Evolutionary conservation across 2,888 invertebrate species (phyloP).

Genomic region (Tenthredo mesomela): DNA sequence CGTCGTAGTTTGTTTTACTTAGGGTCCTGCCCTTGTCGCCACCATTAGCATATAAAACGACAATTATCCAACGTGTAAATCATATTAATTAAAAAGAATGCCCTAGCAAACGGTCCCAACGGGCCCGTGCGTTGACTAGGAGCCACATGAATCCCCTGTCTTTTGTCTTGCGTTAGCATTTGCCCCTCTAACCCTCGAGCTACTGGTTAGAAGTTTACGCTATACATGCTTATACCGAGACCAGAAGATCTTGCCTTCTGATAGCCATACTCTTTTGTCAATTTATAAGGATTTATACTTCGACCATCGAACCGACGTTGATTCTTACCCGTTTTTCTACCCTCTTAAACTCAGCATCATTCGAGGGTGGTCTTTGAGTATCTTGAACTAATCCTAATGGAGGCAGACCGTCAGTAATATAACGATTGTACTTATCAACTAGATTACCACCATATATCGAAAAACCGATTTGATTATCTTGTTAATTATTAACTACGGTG

Average conservation of each 20-base stretch:
- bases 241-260: slow-evolving; percentile 68
- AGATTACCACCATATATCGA: not conserved
- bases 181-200: slow-evolving; percentile 29
- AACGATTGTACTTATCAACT: slow-evolving; percentile 20
- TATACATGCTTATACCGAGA: slow-evolving; percentile 6
- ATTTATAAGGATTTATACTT: slow-evolving; percentile 73
- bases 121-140: slow-evolving; percentile 14
- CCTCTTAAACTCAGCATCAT: not conserved
- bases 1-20: slow-evolving; percentile 42
- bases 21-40: slow-evolving; percentile 48
- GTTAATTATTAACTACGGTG: slow-evolving; percentile 24
- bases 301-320: slow-evolving; percentile 30
- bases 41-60: slow-evolving; percentile 53
- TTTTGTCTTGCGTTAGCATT: slow-evolving; percentile 44
- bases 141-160: not conserved
- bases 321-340: not conserved
- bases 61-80: slow-evolving; percentile 53
- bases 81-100: slow-evolving; percentile 54
- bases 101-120: slow-evolving; percentile 25
- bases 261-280: slow-evolving; percentile 74
- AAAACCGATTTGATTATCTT: slow-evolving; percentile 21
- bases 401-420: not conserved
- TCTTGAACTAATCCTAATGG: not conserved
- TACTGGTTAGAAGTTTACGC: slow-evolving; percentile 42
- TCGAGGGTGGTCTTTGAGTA: slow-evolving; percentile 32